A percentile compares a stretch with the other conserved stretches of the same genome.
Conservation (phyloP, 30 jellyfish, hydroid and myxozoan species). For the Cassiopea xamachana region DNA sequence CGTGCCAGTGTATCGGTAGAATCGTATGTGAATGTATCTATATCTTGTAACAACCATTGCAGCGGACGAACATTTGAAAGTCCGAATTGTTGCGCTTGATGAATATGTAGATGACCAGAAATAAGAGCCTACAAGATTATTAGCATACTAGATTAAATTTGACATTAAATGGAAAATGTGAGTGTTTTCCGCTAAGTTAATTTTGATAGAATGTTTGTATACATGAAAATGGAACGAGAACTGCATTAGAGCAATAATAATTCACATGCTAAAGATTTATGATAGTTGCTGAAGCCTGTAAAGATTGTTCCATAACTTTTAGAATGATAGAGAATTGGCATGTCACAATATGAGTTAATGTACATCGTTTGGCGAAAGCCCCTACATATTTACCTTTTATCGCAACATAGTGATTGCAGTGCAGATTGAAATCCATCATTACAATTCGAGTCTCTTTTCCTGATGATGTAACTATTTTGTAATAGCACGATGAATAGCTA, state of each 20-base stretch:
- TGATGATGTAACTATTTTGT: constrained; percentile 4
- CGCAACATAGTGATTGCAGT: not conserved
- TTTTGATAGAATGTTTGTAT: too few relatives aligned
- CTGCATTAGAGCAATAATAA: too few relatives aligned
- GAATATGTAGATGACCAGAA: constrained; percentile 23
- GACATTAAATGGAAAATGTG: not conserved
- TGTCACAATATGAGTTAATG: too few relatives aligned
- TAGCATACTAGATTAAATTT: not conserved
- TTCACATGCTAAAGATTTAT: too few relatives aligned
- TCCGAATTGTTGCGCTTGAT: constrained; percentile 6
- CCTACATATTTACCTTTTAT: constrained; percentile 7
- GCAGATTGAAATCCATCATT: constrained; percentile 25
- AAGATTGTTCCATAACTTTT: too few relatives aligned
- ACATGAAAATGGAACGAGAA: too few relatives aligned
- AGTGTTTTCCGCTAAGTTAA: too few relatives aligned
- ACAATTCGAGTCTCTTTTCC: constrained; percentile 39
- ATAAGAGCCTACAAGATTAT: constrained; percentile 5
- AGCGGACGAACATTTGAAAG: not conserved
- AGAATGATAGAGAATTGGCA: too few relatives aligned
- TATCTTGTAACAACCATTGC: constrained; percentile 10
- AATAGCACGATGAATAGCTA: constrained; percentile 16
- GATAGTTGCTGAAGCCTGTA: too few relatives aligned
- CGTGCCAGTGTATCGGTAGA: not conserved
- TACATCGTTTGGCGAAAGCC: too few relatives aligned
- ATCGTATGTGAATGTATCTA: constrained; percentile 21